A percentile compares a stretch with the other conserved stretches of the same genome.
These are phyloP conservation scores for Pyrocoelia pectoralis DNA, from an alignment of 2,888 invertebrate genomes.

Conservation along the genomic window DNA sequence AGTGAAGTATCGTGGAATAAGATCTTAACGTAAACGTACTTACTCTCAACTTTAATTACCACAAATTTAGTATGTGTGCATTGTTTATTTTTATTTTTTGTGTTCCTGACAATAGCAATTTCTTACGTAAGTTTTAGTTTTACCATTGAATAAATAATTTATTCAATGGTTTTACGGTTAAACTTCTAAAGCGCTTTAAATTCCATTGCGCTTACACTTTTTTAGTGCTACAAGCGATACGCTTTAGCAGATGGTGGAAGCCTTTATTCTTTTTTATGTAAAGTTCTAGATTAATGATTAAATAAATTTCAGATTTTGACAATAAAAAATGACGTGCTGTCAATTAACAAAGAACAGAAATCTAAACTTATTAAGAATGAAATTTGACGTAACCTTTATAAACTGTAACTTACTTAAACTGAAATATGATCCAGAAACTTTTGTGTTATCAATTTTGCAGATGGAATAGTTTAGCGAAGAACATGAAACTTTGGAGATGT, in stretches of 20 bases:
- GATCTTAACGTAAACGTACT: background rate
- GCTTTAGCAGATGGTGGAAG: slow-evolving; percentile 1
- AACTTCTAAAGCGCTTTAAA: background rate
- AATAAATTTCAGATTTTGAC: background rate
- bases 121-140: background rate
- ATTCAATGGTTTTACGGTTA: too few species aligned
- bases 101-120: background rate
- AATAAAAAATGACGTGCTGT: background rate
- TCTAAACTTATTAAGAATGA: background rate
- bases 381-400: too few species aligned
- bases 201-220: slow-evolving; percentile 1
- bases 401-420: too few species aligned
- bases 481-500: too few species aligned
- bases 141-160: too few species aligned
- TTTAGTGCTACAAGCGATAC: background rate
- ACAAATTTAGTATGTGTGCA: slow-evolving; percentile 1
- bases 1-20: too few species aligned
- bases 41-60: background rate
- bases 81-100: background rate
- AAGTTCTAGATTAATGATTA: too few species aligned
- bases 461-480: too few species aligned
- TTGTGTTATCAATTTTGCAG: too few species aligned
- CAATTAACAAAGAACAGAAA: background rate
- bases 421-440: too few species aligned
- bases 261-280: background rate